Evolutionary conservation across 2,888 invertebrate genomes (phyloP), one percentile per base, ranked within the genome.

Genomic region (Drosophila kuntzei): DNA sequence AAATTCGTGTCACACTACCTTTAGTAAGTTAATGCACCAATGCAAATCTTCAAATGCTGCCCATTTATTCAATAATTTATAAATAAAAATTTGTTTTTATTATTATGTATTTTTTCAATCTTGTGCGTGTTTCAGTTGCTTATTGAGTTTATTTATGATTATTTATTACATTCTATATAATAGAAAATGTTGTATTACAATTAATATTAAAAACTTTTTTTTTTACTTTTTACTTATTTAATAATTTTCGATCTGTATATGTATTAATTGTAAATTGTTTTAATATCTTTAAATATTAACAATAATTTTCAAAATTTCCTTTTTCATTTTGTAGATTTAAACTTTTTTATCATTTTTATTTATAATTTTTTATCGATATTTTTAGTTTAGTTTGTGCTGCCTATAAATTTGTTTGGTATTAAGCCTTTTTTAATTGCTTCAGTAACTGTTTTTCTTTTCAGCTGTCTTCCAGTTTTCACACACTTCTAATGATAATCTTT

Each of bases 81-180:
- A 50, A 71, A 50, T 59, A 16, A 54, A 65, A 32, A 36, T 20
- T 29, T 18, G 2, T 41, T 34, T 16, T 41, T 63, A n/a, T 44
- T 43, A 34, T 57, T 34, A 27, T 8, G 6, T 27, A 27, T 41
- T 14, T 16, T 36, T 54, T 79, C 62, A 72, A 80, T 71, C 60
- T 80, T 80, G 89, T 89, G 86, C 87, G 82, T 76, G 71, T 66
- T 87, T 75, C 54, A 53, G 68, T 80, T 74, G 54, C 68, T 76
- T 69, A 70, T 75, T 71, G 59, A 64, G 58, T 68, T 71, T 41
- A 37, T 55, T 29, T 39, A 36, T 41, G 63, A 50, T 50, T 50
- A 20, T 20, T 59, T 57, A 44, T 57, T 62, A 53, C 63, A 53
- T 80, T 89, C 90, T 81, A 89, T 80, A 79, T 81, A 81, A 89